A percentile compares a stretch with the other conserved stretches of the same genome.
Evolutionary conservation across 1,140 invertebrate genomes (phyloP).

Genomic region (Capitella teleta): DNA sequence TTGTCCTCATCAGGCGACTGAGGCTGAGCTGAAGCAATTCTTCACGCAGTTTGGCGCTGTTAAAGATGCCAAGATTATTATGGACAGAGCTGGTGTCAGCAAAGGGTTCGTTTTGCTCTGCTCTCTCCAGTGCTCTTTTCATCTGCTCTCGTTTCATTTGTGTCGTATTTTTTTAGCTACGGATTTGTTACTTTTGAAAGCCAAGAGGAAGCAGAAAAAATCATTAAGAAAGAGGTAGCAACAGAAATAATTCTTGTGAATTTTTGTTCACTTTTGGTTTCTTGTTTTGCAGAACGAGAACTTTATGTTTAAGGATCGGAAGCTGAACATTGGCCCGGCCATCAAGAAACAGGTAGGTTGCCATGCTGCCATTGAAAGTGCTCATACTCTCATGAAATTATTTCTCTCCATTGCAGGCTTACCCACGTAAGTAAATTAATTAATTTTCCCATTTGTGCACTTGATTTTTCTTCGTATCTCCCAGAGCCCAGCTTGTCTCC

Average conservation of each 20-base stretch:
- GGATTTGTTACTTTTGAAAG: slow-evolving; percentile 83
- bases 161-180: slow-evolving; percentile 22
- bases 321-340: slow-evolving; percentile 79
- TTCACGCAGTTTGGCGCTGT: slow-evolving; percentile 67
- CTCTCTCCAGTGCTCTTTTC: neutral
- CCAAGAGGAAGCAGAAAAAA: slow-evolving; percentile 72
- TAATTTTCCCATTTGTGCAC: too few species aligned
- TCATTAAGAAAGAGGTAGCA: slow-evolving; percentile 42
- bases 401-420: too few species aligned
- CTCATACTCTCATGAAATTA: too few species aligned
- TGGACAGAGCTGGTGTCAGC: slow-evolving; percentile 81
- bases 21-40: slow-evolving; percentile 41
- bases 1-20: slow-evolving; percentile 48
- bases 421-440: too few species aligned
- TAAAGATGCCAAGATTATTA: slow-evolving; percentile 86
- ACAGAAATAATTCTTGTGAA: neutral
- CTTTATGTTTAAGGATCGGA: slow-evolving; percentile 66
- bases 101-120: slow-evolving; percentile 55
- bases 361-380: too few species aligned
- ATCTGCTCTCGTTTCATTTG: neutral
- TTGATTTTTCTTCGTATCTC: too few species aligned
- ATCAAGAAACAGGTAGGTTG: slow-evolving; percentile 73
- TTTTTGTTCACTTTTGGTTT: neutral
- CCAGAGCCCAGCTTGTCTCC: slow-evolving; percentile 5
- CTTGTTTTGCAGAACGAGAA: slow-evolving; percentile 52